These are phyloP conservation scores for Parasteatoda tepidariorum DNA, from an alignment of 1,140 invertebrate species.

Conservation along the genomic window DNA sequence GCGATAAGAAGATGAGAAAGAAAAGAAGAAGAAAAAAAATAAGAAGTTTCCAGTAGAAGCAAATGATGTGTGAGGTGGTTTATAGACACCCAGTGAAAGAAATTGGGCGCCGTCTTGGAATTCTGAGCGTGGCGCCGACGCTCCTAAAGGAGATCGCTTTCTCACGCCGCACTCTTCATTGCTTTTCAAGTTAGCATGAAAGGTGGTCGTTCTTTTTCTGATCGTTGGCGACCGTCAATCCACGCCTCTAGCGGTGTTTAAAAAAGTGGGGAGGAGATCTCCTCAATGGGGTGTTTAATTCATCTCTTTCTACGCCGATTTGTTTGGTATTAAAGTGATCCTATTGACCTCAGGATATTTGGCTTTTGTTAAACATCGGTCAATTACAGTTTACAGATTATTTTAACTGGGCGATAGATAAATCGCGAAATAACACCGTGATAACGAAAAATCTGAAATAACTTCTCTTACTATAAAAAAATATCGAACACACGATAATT, in stretches of 20 bases:
- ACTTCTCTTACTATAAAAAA: no score
- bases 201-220: neutral
- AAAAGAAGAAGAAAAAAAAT: neutral
- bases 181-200: neutral
- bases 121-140: neutral
- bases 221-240: neutral
- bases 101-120: conserved; percentile 2
- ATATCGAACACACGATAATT: no score
- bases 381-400: no score
- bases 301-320: neutral
- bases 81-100: neutral
- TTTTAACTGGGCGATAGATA: no score
- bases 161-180: neutral
- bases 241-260: neutral
- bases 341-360: neutral
- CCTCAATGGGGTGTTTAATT: neutral
- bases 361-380: no score
- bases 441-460: no score
- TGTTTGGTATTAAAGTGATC: neutral
- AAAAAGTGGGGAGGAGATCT: neutral
- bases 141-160: neutral
- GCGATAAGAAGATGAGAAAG: neutral
- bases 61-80: no score
- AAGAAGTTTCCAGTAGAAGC: neutral
- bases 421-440: no score